Base-by-base conservation (phyloP, 2,888 invertebrate species). In the Phortica magna region DNA sequence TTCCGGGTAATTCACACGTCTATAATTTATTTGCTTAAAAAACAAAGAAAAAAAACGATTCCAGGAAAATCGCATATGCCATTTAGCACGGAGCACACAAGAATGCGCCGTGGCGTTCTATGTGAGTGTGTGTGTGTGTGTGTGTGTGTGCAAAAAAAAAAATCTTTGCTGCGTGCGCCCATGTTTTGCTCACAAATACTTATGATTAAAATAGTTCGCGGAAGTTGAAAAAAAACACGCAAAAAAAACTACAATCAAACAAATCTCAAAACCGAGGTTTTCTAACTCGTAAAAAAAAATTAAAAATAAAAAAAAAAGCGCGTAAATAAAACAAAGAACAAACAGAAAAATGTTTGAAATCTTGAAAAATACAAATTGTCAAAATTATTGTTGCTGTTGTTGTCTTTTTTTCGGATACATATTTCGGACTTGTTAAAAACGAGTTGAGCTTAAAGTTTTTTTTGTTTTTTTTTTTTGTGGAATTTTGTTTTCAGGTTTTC, bases 291-390 rank as follows among this genome's bases (percentile, higher is more conserved):
- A 31, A 39, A 64, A 61, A 61, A 22, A 64, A 64, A 39, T 39
- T 5, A 64, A 64, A 12, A 3, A 19, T 9, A 39, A 6, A 39
- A 64, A 14, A 64, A 39, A 39, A 12, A 64, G 31, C 39, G 64
- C 10, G 22, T 5, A 19, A 61, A 55, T n/a, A 12, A 55, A 55
- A 55, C 14, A 55, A 59, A 59, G 22, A 19, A 9, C 59, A 22
- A 31, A 53, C 12, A 53, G 22, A 64, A 64, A 39, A 22, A 64
- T 64, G 39, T 39, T 64, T 39, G 39, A 81, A 77, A 81, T 80
- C 80, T 80, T 86, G 79, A 79, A 79, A 78, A 79, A 80, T 83
- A 84, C 86, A 84, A 84, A 86, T 83, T 80, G 76, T 78, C 80
- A 78, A 80, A 75, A 82, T 78, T 59, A 3, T 14, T 59, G 31